Conservation (phyloP, 2,797 vertebrate genomes). For the Anableps anableps region DNA sequence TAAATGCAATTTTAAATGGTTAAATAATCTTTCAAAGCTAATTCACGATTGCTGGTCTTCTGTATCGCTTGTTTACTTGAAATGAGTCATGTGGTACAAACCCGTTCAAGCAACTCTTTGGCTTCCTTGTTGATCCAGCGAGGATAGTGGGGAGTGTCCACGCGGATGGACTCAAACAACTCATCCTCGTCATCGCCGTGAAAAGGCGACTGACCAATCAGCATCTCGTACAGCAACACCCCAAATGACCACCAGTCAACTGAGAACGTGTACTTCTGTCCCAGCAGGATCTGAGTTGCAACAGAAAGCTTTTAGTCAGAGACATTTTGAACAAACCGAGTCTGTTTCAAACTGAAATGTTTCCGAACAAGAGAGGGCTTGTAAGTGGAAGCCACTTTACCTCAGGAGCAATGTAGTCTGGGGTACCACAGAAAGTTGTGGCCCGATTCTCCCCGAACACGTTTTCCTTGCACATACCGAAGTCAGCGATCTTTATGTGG, state of each 20-base stretch:
- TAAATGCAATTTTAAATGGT: not conserved
- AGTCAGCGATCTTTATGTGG: constrained; percentile 94
- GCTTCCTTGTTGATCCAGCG: constrained; percentile 97
- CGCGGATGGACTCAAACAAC: constrained; percentile 95
- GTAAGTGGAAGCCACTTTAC: constrained; percentile 62
- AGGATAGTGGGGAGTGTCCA: constrained; percentile 94
- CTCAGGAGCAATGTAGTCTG: constrained; percentile 98
- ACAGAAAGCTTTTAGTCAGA: constrained; percentile 1
- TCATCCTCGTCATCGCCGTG: constrained; percentile 98
- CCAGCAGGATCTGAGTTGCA: constrained; percentile 88
- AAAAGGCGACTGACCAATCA: constrained; percentile 97
- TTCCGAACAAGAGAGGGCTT: not conserved
- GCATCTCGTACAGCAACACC: constrained; percentile 97
- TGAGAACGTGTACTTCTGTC: constrained; percentile 93
- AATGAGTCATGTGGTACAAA: constrained; percentile 52
- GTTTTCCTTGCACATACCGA: constrained; percentile 99
- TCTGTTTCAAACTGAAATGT: not conserved
- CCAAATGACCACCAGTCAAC: constrained; percentile 99
- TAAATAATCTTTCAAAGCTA: not conserved
- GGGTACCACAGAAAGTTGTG: constrained; percentile 97
- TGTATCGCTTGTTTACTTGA: not conserved
- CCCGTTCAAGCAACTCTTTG: constrained; percentile 92
- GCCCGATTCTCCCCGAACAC: constrained; percentile 90
- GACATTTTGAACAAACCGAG: not conserved
- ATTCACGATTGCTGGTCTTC: not conserved